Evolutionary conservation across 2,113 vertebrate genomes (phyloP).

Genomic region (Clarias gariepinus): DNA sequence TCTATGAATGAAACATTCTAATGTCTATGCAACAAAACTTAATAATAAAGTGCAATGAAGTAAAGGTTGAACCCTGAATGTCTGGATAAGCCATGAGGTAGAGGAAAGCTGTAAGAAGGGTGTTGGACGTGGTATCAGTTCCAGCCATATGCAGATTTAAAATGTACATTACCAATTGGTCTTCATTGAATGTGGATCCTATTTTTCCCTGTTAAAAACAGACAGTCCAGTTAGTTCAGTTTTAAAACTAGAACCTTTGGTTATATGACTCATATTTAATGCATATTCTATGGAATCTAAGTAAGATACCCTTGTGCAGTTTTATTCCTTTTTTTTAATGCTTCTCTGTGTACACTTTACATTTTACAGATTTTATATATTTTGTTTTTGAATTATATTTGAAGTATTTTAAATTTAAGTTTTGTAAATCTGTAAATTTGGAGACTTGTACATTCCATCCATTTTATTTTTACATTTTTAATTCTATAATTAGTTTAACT

Average conservation of each 20-base stretch:
- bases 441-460: too few relatives aligned
- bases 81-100: conserved; percentile 58
- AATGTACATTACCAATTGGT: conserved; percentile 33
- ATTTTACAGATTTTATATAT: too few relatives aligned
- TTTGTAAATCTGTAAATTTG: too few relatives aligned
- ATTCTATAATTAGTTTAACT: too few relatives aligned
- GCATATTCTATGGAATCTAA: neutral
- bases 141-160: conserved; percentile 51
- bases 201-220: conserved; percentile 22
- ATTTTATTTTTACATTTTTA: too few relatives aligned
- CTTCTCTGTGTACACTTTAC: too few relatives aligned
- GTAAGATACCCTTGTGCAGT: neutral
- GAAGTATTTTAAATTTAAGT: too few relatives aligned
- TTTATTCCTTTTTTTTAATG: too few relatives aligned
- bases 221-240: neutral
- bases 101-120: conserved; percentile 54
- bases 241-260: neutral
- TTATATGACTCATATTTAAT: neutral
- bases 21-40: neutral
- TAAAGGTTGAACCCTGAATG: conserved; percentile 53
- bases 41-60: neutral
- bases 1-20: neutral
- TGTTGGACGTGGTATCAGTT: conserved; percentile 61
- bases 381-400: too few relatives aligned
- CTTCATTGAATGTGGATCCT: conserved; percentile 47